Percentiles rank a stretch among this genome's conserved stretches.
phyloP scores from a whole-genome alignment of 2,113 vertebrate species.

The Hippocampus mohnikei region DNA sequence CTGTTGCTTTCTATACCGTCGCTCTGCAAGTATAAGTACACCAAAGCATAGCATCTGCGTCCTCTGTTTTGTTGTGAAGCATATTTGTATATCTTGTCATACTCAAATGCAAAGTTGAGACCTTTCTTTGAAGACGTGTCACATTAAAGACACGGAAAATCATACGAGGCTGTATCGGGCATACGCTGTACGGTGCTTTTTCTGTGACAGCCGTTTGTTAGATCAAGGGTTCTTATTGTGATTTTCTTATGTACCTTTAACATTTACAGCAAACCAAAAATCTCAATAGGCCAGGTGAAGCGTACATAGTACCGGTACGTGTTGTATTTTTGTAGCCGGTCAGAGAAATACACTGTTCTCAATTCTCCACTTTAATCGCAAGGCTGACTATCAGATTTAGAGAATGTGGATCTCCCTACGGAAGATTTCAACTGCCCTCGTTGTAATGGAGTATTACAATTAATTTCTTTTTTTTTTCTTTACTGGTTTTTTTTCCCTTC shows the following conservation, averaged over 20 bases:
- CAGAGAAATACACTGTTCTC: conserved; percentile 8
- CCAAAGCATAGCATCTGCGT: conserved; percentile 34
- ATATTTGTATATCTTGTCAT: conserved; percentile 62
- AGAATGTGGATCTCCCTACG: conserved; percentile 8
- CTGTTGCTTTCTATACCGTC: conserved; percentile 45
- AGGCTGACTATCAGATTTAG: not conserved
- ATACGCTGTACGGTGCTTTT: conserved; percentile 31
- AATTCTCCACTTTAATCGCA: not conserved
- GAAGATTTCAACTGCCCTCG: not conserved
- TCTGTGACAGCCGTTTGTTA: conserved; percentile 28
- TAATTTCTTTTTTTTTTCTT: conserved; percentile 24
- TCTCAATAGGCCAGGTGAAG: conserved; percentile 6
- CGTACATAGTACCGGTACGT: not conserved
- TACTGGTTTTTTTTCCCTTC: conserved; percentile 1
- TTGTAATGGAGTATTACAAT: conserved; percentile 15
- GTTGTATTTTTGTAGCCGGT: conserved; percentile 11
- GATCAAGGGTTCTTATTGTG: not conserved
- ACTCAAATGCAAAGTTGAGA: conserved; percentile 53
- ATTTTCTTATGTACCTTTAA: conserved; percentile 14
- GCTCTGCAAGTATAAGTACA: conserved; percentile 49
- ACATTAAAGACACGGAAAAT: conserved; percentile 21
- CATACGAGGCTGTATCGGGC: conserved; percentile 17
- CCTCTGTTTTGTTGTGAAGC: conserved; percentile 50
- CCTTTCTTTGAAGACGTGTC: conserved; percentile 48
- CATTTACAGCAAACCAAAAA: not conserved